Conservation (phyloP, 1,140 invertebrate genomes). For the Nymphalis io region DNA sequence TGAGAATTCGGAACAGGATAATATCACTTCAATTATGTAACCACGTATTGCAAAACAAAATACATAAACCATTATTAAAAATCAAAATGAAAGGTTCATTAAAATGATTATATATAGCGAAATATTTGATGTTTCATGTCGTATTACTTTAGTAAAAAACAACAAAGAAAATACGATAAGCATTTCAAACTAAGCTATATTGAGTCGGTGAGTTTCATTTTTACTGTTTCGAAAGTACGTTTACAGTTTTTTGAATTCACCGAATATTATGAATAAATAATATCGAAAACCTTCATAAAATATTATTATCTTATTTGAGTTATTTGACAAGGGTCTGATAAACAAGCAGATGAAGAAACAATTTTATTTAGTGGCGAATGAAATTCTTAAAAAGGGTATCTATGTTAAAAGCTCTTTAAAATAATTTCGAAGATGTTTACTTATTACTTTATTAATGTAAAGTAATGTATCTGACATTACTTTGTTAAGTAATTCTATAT, state of each 20-base stretch:
- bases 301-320: constrained; percentile 9
- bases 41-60: constrained; percentile 14
- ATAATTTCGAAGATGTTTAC: not conserved
- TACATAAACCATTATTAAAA: not conserved
- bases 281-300: constrained; percentile 11
- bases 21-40: constrained; percentile 33
- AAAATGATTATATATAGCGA: not conserved
- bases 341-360: constrained; percentile 1
- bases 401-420: constrained; percentile 1
- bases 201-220: not conserved
- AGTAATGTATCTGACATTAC: too few relatives aligned
- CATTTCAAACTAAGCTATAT: constrained; percentile 9
- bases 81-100: not conserved
- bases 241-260: too few relatives aligned
- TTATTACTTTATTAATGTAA: not conserved
- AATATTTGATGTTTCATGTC: not conserved
- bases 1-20: constrained; percentile 49
- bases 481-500: too few relatives aligned
- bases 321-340: constrained; percentile 13
- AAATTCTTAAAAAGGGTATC: constrained; percentile 13
- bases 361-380: not conserved
- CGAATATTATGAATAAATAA: constrained; percentile 1
- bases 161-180: not conserved
- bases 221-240: not conserved
- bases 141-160: not conserved